Evolutionary conservation across 2,113 vertebrate species (phyloP).

Genomic region (Pygoscelis antarcticus): DNA sequence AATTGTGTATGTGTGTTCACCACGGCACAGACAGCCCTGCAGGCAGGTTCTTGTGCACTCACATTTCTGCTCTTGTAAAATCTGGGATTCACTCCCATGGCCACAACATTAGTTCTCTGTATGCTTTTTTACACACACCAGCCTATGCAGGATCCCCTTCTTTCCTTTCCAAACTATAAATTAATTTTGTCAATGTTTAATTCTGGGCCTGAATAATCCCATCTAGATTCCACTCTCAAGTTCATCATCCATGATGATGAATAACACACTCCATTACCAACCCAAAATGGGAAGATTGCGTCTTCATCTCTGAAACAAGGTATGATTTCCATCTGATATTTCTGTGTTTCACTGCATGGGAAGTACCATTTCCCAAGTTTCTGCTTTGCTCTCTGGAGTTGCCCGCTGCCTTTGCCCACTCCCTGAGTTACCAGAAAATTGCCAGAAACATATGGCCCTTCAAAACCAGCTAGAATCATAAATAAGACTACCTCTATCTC

Average conservation of each 20-base stretch:
- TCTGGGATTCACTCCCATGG: not conserved
- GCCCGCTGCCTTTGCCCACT: not conserved
- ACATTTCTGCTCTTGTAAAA: not conserved
- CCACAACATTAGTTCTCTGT: not conserved
- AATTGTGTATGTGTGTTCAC: fast-evolving
- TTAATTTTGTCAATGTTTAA: not conserved
- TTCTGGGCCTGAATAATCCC: not conserved
- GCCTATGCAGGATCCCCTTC: not conserved
- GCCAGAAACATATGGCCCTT: not conserved
- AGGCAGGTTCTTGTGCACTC: not conserved
- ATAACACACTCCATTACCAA: not conserved
- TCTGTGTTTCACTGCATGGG: not conserved
- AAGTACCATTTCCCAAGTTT: not conserved
- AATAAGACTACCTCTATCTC: not conserved
- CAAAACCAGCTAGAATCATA: not conserved
- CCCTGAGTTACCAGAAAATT: not conserved
- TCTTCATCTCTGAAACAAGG: not conserved
- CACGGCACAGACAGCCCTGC: not conserved
- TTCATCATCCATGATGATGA: fast-evolving
- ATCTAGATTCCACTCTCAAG: not conserved
- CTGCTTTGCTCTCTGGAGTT: not conserved
- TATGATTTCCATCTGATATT: not conserved
- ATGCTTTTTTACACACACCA: not conserved
- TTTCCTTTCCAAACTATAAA: not conserved
- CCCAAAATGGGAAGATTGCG: not conserved